Percentiles rank a stretch among this genome's conserved stretches.
These are phyloP conservation scores for Platygyra sinensis DNA, from an alignment of 64 coral and sea anemone genomes.

Conservation along the genomic window DNA sequence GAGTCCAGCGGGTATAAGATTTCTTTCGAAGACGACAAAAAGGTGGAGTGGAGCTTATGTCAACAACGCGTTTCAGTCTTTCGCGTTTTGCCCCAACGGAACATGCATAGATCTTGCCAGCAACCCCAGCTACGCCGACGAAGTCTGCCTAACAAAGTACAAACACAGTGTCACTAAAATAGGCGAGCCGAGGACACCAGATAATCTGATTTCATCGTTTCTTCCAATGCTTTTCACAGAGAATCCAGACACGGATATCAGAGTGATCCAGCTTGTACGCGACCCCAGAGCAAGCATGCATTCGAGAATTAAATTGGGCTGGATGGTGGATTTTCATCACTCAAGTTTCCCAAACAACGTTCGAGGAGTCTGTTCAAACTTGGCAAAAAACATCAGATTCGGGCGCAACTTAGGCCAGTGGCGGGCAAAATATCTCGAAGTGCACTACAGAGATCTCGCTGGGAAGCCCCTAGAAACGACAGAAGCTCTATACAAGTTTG, in stretches of 20 bases:
- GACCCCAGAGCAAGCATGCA: not conserved
- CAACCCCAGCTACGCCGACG: not conserved
- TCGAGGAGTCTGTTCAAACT: not conserved
- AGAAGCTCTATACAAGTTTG: not conserved
- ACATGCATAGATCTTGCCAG: not conserved
- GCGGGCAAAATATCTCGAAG: constrained; percentile 6
- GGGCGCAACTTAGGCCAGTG: not conserved
- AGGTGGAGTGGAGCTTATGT: not conserved
- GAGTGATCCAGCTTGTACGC: not conserved
- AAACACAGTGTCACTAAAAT: constrained; percentile 32
- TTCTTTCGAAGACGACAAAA: not conserved
- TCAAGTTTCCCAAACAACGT: not conserved
- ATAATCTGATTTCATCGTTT: not conserved
- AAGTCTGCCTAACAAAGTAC: constrained; percentile 2
- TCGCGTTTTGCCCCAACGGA: not conserved
- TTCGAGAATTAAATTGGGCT: not conserved
- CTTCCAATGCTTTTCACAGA: not conserved
- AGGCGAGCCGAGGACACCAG: not conserved
- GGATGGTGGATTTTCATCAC: constrained; percentile 6
- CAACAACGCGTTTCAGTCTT: not conserved
- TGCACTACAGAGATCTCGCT: not conserved
- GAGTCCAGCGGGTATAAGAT: not conserved
- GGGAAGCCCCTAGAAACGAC: not conserved
- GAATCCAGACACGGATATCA: not conserved
- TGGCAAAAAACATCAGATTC: constrained; percentile 9